These are phyloP conservation scores for Pangasius krempfi DNA, from an alignment of 2,797 vertebrate species.

Conservation along the genomic window DNA sequence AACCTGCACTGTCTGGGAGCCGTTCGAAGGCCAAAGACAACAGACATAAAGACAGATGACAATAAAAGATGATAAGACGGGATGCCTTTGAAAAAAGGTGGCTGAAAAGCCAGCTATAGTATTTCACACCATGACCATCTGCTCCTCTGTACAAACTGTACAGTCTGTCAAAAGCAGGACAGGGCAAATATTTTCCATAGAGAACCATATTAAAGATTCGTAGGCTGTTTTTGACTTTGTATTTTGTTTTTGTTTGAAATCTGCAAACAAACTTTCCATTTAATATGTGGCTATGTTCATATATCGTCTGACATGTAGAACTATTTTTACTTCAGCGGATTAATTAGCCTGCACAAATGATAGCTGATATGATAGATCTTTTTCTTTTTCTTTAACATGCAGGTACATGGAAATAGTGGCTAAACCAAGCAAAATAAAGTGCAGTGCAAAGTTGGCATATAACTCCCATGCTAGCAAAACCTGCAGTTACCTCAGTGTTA, in stretches of 20 bases:
- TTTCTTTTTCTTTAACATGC: not conserved
- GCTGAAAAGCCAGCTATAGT: not conserved
- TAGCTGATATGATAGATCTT: not conserved
- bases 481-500: not conserved
- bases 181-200: not conserved
- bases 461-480: not conserved
- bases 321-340: not conserved
- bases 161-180: not conserved
- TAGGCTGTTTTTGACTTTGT: not conserved
- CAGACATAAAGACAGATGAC: slow-evolving; percentile 1
- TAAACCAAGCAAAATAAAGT: not conserved
- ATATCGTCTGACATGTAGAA: not conserved
- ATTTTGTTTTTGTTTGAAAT: not conserved
- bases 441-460: not conserved
- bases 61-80: not conserved
- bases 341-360: not conserved
- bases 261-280: not conserved
- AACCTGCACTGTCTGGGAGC: not conserved
- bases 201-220: not conserved
- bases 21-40: slow-evolving; percentile 3
- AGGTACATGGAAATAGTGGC: too few relatives aligned
- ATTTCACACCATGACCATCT: not conserved
- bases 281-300: not conserved
- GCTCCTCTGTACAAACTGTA: not conserved
- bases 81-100: not conserved